phyloP scores from a whole-genome alignment of 2,797 vertebrate species.

The Sphenodon punctatus region DNA sequence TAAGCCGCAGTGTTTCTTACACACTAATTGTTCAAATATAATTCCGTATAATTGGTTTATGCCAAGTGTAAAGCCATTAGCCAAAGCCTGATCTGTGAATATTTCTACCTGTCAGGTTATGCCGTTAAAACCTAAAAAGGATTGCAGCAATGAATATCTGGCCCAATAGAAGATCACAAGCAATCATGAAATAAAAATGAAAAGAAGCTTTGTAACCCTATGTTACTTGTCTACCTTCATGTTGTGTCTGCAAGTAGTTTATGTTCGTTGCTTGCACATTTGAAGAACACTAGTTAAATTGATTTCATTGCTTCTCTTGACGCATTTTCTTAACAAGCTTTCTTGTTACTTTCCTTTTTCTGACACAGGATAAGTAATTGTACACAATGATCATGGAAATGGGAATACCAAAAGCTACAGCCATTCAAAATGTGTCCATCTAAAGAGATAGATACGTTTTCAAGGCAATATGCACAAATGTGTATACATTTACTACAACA shows the following conservation, averaged over 20 bases:
- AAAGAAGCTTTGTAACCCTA: background rate
- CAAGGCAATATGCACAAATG: background rate
- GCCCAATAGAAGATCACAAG: background rate
- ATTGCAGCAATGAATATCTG: background rate
- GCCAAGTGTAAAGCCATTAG: background rate
- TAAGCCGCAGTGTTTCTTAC: constrained; percentile 55
- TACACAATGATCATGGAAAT: background rate
- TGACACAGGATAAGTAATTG: background rate
- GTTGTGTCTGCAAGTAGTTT: background rate
- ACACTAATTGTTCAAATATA: constrained; percentile 23
- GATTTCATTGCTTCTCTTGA: too few relatives aligned
- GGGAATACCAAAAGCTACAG: background rate
- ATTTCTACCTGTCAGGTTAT: background rate
- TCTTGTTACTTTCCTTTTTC: background rate
- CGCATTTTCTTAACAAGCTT: background rate
- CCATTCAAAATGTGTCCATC: background rate
- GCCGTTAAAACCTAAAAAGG: background rate
- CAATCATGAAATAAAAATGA: background rate
- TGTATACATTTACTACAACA: rapidly evolving
- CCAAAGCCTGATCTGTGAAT: background rate
- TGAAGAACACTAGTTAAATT: background rate
- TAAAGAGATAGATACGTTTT: background rate
- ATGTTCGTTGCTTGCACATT: background rate
- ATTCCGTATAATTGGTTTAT: background rate
- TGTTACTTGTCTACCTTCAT: background rate